phyloP scores from a whole-genome alignment of 30 jellyfish, hydroid and myxozoan species.

The Sanderia malayensis region DNA sequence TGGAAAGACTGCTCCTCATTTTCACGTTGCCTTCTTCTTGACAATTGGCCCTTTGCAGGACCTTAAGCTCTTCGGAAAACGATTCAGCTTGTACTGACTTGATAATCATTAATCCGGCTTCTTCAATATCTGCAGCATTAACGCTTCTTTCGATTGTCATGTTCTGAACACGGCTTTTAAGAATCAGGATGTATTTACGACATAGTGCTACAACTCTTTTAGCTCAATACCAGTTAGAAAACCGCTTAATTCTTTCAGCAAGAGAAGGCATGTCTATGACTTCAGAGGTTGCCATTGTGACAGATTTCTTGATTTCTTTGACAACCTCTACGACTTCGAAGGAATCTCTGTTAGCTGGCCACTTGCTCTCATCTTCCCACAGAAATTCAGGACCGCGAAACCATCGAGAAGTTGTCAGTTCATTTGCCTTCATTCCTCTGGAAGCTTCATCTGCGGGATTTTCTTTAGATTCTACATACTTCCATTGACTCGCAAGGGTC shows the following conservation, averaged over 20 bases:
- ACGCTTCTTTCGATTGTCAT: not conserved
- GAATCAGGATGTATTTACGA: not conserved
- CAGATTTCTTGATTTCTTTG: slow-evolving; percentile 1
- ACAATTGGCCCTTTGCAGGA: not conserved
- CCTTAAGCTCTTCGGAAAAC: not conserved
- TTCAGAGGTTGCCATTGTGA: slow-evolving; percentile 1
- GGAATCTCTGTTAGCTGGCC: not conserved
- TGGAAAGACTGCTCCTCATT: slow-evolving; percentile 1
- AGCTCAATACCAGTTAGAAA: not conserved
- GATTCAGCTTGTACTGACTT: slow-evolving; percentile 3
- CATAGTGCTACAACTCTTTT: not conserved
- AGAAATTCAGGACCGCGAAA: slow-evolving; percentile 26
- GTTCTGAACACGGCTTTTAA: not conserved
- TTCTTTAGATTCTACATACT: slow-evolving; percentile 6
- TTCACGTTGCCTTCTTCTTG: not conserved
- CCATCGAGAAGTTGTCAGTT: slow-evolving; percentile 16
- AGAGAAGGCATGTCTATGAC: slow-evolving; percentile 1
- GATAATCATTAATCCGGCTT: not conserved
- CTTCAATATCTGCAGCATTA: not conserved
- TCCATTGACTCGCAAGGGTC: slow-evolving; percentile 24
- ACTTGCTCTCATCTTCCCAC: slow-evolving; percentile 13
- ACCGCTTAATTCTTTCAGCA: slow-evolving; percentile 1
- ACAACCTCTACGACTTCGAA: not conserved
- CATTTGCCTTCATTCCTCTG: slow-evolving; percentile 9
- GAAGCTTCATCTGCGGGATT: slow-evolving; percentile 36